phyloP scores from a whole-genome alignment of 2,797 vertebrate species.

The Pristis pectinata region DNA sequence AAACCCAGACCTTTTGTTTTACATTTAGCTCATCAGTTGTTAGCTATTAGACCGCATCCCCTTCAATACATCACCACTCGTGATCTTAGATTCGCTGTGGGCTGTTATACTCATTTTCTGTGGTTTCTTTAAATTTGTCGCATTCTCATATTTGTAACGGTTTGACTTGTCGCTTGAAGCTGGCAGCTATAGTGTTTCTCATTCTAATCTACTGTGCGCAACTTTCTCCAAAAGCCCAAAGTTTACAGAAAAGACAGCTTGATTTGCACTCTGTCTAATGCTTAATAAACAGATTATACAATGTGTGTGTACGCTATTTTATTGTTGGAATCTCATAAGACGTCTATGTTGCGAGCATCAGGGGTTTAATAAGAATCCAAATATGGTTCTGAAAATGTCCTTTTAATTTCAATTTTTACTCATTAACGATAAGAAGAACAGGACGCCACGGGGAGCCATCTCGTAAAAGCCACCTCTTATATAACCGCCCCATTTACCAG shows the following conservation, averaged over 20 bases:
- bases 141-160: slow-evolving; percentile 29
- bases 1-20: not conserved
- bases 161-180: slow-evolving; percentile 30
- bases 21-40: not conserved
- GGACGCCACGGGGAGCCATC: not conserved
- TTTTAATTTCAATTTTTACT: not conserved
- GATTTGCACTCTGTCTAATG: slow-evolving; percentile 36
- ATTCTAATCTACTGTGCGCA: slow-evolving; percentile 28
- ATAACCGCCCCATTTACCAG: not conserved
- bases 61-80: not conserved
- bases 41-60: not conserved
- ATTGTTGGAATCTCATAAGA: not conserved
- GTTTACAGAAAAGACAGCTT: slow-evolving; percentile 33
- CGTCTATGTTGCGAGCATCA: not conserved
- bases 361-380: not conserved
- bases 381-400: not conserved
- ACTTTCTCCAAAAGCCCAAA: slow-evolving; percentile 23
- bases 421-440: not conserved
- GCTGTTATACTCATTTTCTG: not conserved
- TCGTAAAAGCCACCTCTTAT: not conserved
- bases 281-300: slow-evolving; percentile 37
- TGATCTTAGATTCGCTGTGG: slow-evolving; percentile 12
- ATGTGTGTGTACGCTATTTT: slow-evolving; percentile 16
- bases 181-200: slow-evolving; percentile 16
- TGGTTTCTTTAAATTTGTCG: slow-evolving; percentile 10